Evolutionary conservation across 2,113 vertebrate species (phyloP), one percentile per base, ranked within the genome.

Genomic region (Sapajus apella): DNA sequence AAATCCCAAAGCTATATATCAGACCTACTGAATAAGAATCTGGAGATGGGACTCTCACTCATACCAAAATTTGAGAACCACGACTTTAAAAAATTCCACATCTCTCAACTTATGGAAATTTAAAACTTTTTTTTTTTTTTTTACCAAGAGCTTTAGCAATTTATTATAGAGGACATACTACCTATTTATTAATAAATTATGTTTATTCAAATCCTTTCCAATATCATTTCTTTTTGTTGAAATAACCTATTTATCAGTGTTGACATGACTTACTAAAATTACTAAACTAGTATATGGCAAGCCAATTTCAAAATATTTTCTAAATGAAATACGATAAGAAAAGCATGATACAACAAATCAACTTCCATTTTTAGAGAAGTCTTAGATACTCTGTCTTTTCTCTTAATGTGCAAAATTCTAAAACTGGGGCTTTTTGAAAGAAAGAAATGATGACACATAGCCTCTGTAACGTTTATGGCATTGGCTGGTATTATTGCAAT

Each of bases 281-380:
- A 90, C 30, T 66, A 35, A 96, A 68, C 2, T 58, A 58, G 16
- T 66, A 55, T 70, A 84, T 80, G 56, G 55, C 1, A 95, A 94
- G 21, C 92, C 43, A 94, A 81, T 92, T 95, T 92, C 18, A 90
- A 97, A 95, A 47, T 84, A 96, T 92, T 97, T 94, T 40, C 14
- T 77, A 82, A 87, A 79, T 92, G 79, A 95, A 87, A 84, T 75
- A 94, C 75, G 30, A 43, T 87, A 90, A 94, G 55, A 75, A 96
- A 97, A 90, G 77, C 21, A 66, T 94, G 50, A 88, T 87, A 20
- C n/a, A 90, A 81, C 8, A 47, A 64, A 68, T 94, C 68, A 83
- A 32, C 4, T 47, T 94, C 11, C 83, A 16, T 35, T 84, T 94
- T 84, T 90, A 35, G 70, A 85, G 80, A 61, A 94, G 16, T 16